A percentile compares a stretch with the other conserved stretches of the same genome.
These are phyloP conservation scores for human (Homo sapiens) DNA, from an alignment of 2,113 vertebrate genomes.

Conservation along the genomic window GRCh38 chr16:83933001-83933500, in stretches of 20 bases:
- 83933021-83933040: rapidly evolving
- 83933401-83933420: not conserved
- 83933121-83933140: rapidly evolving
- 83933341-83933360: too few relatives aligned
- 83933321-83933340: not conserved
- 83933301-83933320: rapidly evolving
- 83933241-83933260: not conserved
- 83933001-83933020: not conserved
- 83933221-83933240: not conserved
- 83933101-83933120: not conserved
- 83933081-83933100: rapidly evolving
- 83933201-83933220: not conserved
- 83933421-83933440: rapidly evolving
- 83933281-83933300: rapidly evolving
- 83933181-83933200: not conserved
- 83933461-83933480: not conserved
- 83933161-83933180: rapidly evolving
- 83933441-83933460: rapidly evolving
- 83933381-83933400: not conserved
- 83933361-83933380: not conserved
- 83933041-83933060: not conserved
- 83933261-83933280: rapidly evolving
- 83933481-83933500: not conserved
- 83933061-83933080: not conserved
- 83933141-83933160: rapidly evolving